A percentile compares a stretch with the other conserved stretches of the same genome.
These are phyloP conservation scores for Torymus tubicola DNA, from an alignment of 2,888 invertebrate genomes.

Conservation along the genomic window DNA sequence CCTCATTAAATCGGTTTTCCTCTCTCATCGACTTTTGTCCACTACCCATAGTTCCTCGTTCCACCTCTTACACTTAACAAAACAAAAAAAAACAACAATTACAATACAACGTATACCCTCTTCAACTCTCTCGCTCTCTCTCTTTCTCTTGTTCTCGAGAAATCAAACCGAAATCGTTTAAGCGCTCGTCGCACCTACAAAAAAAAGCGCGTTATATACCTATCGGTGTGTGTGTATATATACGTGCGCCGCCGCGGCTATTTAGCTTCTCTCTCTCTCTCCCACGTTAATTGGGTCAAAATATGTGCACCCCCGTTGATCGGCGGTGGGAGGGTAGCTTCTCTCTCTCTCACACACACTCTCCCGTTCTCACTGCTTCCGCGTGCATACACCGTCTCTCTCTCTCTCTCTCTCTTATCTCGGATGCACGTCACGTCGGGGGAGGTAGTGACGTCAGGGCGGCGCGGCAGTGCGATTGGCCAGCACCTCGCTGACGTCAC, in stretches of 20 bases:
- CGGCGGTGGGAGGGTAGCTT: slow-evolving; percentile 1
- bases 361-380: slow-evolving; percentile 57
- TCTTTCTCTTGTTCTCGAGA: too few species aligned
- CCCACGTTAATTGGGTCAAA: slow-evolving; percentile 72
- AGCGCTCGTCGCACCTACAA: too few species aligned
- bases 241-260: neutral
- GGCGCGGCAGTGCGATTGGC: slow-evolving; percentile 70
- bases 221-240: neutral
- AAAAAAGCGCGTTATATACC: too few species aligned
- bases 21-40: too few species aligned
- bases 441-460: slow-evolving; percentile 73
- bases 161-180: too few species aligned
- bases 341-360: slow-evolving; percentile 61
- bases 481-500: slow-evolving; percentile 71
- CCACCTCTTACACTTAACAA: too few species aligned
- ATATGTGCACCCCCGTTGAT: slow-evolving; percentile 62
- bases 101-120: too few species aligned
- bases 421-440: slow-evolving; percentile 70
- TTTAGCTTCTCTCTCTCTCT: slow-evolving; percentile 8
- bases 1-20: too few species aligned
- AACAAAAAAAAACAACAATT: too few species aligned
- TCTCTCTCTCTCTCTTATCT: slow-evolving; percentile 57
- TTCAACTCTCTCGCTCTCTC: too few species aligned
- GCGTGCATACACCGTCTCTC: slow-evolving; percentile 52
- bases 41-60: too few species aligned